Conservation (phyloP, 2,797 vertebrate genomes). For the Chromis chromis region DNA sequence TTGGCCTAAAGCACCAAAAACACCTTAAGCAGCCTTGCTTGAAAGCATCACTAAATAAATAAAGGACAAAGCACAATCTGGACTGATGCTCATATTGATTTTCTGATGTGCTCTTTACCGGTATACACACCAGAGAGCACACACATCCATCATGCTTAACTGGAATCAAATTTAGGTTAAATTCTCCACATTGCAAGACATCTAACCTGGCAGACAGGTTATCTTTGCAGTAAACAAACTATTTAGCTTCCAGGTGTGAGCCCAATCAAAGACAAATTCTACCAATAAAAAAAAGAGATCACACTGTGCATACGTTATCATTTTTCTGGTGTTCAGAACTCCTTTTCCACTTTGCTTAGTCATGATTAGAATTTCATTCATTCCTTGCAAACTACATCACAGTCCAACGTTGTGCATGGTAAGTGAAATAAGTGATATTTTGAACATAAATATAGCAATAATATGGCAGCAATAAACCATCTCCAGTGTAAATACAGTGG, state of each 20-base stretch:
- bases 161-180: constrained; percentile 18
- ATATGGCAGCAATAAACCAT: too few species aligned
- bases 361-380: constrained; percentile 25
- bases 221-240: background rate
- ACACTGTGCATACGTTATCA: background rate
- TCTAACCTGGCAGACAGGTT: constrained; percentile 5
- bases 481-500: too few species aligned
- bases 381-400: constrained; percentile 20
- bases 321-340: background rate
- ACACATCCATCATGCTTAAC: constrained; percentile 34
- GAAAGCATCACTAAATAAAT: constrained; percentile 27
- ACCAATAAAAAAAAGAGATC: too few species aligned
- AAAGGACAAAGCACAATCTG: constrained; percentile 25
- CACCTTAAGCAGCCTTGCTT: background rate
- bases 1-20: background rate
- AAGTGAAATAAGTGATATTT: background rate
- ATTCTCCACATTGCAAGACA: background rate
- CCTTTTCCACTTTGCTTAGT: constrained; percentile 14
- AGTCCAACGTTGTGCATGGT: constrained; percentile 12
- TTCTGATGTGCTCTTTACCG: constrained; percentile 17
- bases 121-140: constrained; percentile 22
- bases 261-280: background rate
- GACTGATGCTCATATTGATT: constrained; percentile 44
- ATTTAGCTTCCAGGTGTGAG: background rate
- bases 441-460: too few species aligned